phyloP scores from a whole-genome alignment of 2,113 vertebrate species.

The Thalassoma bifasciatum region DNA sequence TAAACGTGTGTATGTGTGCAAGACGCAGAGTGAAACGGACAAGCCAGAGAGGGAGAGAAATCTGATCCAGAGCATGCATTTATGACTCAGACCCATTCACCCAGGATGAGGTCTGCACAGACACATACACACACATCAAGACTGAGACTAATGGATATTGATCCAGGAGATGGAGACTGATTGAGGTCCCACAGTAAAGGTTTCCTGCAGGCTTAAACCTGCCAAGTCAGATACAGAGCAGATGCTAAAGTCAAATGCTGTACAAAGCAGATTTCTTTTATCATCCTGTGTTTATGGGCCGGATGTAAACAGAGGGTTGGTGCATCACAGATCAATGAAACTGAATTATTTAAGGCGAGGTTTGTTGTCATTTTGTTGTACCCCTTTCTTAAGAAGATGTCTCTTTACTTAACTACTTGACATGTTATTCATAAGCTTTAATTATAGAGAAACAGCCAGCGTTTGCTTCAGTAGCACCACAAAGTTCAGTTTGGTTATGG shows the following conservation, averaged over 20 bases:
- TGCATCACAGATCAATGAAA: constrained; percentile 23
- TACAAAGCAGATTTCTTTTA: constrained; percentile 53
- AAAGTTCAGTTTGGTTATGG: not conserved
- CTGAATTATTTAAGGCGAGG: not conserved
- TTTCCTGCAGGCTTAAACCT: constrained; percentile 73
- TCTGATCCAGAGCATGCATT: constrained; percentile 70
- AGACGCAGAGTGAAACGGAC: constrained; percentile 38
- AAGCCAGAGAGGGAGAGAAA: constrained; percentile 57
- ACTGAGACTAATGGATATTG: constrained; percentile 78
- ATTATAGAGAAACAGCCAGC: not conserved
- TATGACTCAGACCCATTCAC: constrained; percentile 75
- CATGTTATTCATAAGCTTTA: not conserved
- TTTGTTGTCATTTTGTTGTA: constrained; percentile 7
- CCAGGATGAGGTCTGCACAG: constrained; percentile 61
- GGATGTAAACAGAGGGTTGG: constrained; percentile 26
- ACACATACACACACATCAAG: constrained; percentile 7
- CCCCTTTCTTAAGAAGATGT: not conserved
- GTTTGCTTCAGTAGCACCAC: not conserved
- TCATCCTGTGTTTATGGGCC: constrained; percentile 27
- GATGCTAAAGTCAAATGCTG: constrained; percentile 52
- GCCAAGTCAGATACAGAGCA: constrained; percentile 66
- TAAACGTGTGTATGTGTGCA: constrained; percentile 5
- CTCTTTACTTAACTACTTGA: constrained; percentile 1
- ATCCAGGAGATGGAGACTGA: constrained; percentile 78
- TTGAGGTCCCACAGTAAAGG: constrained; percentile 66